A percentile compares a stretch with the other conserved stretches of the same genome.
Evolutionary conservation across 2,888 invertebrate genomes (phyloP).

Genomic region (Drosophila infuscata): DNA sequence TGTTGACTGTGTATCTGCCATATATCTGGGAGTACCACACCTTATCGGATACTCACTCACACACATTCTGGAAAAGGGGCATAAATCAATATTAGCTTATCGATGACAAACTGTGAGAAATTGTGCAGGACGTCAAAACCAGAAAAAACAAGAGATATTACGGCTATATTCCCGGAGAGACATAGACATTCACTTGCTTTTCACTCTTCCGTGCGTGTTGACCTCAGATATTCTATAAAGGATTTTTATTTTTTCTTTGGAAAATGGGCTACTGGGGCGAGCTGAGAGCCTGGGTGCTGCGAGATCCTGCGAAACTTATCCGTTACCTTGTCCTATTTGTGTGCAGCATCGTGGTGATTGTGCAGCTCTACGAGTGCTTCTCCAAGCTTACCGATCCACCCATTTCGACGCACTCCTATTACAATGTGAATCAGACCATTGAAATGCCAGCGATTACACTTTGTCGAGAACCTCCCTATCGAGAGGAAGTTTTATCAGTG

Average conservation of each 20-base stretch:
- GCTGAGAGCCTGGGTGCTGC: slow-evolving; percentile 79
- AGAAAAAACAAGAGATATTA: slow-evolving; percentile 22
- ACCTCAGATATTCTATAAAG: slow-evolving; percentile 4
- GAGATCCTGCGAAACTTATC: slow-evolving; percentile 86
- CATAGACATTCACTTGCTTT: slow-evolving; percentile 57
- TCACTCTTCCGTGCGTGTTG: slow-evolving; percentile 43
- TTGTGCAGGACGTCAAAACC: slow-evolving; percentile 44
- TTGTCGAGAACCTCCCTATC: slow-evolving; percentile 89
- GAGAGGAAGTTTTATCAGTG: slow-evolving; percentile 86
- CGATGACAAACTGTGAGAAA: slow-evolving; percentile 66
- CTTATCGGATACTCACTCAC: neutral
- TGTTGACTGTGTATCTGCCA: slow-evolving; percentile 7
- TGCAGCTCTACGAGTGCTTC: slow-evolving; percentile 88
- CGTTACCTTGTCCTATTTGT: slow-evolving; percentile 86
- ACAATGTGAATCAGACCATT: slow-evolving; percentile 88
- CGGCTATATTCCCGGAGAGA: slow-evolving; percentile 12
- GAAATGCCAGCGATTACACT: slow-evolving; percentile 89
- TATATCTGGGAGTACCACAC: neutral
- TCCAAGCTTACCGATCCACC: slow-evolving; percentile 88
- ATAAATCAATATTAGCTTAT: slow-evolving; percentile 78
- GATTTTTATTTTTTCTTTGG: neutral
- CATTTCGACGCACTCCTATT: slow-evolving; percentile 89
- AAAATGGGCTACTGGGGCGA: slow-evolving; percentile 82
- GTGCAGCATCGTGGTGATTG: slow-evolving; percentile 87
- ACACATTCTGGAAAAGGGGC: slow-evolving; percentile 21